Base-by-base conservation (phyloP, 2,888 invertebrate species). In the Cordilura impudica region DNA sequence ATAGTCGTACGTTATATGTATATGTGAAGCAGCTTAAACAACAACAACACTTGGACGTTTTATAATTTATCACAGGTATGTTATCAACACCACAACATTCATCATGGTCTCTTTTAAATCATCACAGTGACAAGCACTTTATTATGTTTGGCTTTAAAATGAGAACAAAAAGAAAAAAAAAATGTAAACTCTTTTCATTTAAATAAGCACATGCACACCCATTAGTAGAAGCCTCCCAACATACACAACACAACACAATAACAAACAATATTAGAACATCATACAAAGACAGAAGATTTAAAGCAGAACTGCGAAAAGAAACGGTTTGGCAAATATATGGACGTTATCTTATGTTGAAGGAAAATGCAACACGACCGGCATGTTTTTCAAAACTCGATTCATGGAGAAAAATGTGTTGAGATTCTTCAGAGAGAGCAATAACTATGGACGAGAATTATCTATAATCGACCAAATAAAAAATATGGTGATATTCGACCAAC, bases 91-190 rank as follows among this genome's bases (percentile, higher is more conserved):
- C 66, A 75, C 67, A 75, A 71, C 63, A 79, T 79, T 79, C 67
- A 79, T 79, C 79, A 79, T 75, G 71, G 71, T 51, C 71, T 79
- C 71, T 54, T 79, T 71, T 75, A 79, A 79, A 79, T 79, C 75
- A 79, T 72, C 75, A 72, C 79, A 71, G 61, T 79, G 79, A 75
- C 75, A 79, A 67, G 66, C 71, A 79, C 75, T 79, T 75, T 79
- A 79, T 74, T 74, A 74, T 70, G 66, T 71, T 75, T 67, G 56
- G 74, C 54, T 63, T 75, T 39, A 23, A 12, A 51, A 18, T 8
- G 14, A n/a, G 6, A 47, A 23, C 4, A 29, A 12, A 43, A 2
- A 43, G 7, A 53, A n/a, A 19, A 19, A 10, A 16, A 45, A 14
- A 43, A 29, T n/a, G n/a, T 18, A 7, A 61, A 51, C 39, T 51